These are phyloP conservation scores for Cheilosia variabilis DNA, from an alignment of 2,888 invertebrate genomes.

Conservation along the genomic window DNA sequence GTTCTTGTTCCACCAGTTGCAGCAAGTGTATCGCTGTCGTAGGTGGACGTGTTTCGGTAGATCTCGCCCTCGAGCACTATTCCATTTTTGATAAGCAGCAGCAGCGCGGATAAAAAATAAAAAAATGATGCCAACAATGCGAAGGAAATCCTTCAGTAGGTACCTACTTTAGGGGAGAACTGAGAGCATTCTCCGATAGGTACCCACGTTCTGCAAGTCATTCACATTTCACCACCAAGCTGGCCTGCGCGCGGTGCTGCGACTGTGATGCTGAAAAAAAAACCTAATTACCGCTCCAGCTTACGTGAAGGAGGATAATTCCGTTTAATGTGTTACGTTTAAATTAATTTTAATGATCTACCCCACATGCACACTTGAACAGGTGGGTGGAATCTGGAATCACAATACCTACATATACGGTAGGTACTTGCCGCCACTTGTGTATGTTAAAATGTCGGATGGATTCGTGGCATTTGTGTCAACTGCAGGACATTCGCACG, in stretches of 20 bases:
- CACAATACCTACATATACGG: neutral
- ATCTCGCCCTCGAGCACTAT: constrained; percentile 37
- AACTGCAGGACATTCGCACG: neutral
- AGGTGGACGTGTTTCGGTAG: constrained; percentile 35
- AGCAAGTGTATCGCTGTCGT: constrained; percentile 25
- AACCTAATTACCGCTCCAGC: constrained; percentile 46
- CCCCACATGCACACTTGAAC: neutral
- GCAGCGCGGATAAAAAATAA: constrained; percentile 6
- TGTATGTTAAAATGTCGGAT: constrained; percentile 4
- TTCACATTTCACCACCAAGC: neutral
- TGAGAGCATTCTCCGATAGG: neutral
- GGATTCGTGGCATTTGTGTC: constrained; percentile 10
- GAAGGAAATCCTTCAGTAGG: constrained; percentile 49
- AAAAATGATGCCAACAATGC: constrained; percentile 57
- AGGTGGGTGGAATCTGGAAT: neutral
- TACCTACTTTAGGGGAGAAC: neutral
- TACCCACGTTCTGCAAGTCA: neutral
- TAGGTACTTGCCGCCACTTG: neutral
- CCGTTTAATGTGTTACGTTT: constrained; percentile 30
- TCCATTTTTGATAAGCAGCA: constrained; percentile 59
- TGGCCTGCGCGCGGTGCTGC: too few relatives aligned
- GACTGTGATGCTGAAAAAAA: neutral
- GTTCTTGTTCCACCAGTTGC: constrained; percentile 58
- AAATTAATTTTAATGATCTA: constrained; percentile 56
- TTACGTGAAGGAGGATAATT: constrained; percentile 15